These are phyloP conservation scores for Epistrophe eligans DNA, from an alignment of 2,888 invertebrate species.

Conservation along the genomic window DNA sequence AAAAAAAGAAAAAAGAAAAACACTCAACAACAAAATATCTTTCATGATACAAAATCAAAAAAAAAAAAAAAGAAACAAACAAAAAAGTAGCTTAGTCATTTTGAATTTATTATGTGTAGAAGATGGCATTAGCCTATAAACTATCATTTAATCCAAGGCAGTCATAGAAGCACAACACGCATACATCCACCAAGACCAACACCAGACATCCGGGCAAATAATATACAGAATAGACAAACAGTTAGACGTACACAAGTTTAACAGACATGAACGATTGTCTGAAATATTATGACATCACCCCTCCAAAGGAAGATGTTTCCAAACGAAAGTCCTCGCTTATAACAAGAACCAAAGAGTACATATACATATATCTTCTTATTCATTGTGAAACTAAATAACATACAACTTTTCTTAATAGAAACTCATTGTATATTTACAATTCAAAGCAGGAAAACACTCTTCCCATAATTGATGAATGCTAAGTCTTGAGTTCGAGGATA, in stretches of 20 bases:
- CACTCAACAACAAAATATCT: slow-evolving; percentile 47
- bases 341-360: background rate
- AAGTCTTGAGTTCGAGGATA: slow-evolving; percentile 17
- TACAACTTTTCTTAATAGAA: slow-evolving; percentile 64
- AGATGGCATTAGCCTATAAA: slow-evolving; percentile 67
- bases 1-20: slow-evolving; percentile 5
- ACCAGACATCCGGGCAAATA: slow-evolving; percentile 63
- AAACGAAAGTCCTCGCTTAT: background rate
- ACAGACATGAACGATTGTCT: slow-evolving; percentile 67
- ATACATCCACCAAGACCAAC: background rate
- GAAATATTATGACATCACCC: slow-evolving; percentile 34
- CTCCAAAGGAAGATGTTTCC: slow-evolving; percentile 19
- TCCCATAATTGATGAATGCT: slow-evolving; percentile 18
- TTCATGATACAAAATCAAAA: slow-evolving; percentile 47
- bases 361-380: background rate
- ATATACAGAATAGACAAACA: background rate
- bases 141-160: slow-evolving; percentile 63
- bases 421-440: slow-evolving; percentile 71
- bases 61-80: slow-evolving; percentile 1
- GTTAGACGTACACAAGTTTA: slow-evolving; percentile 31
- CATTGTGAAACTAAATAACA: slow-evolving; percentile 11
- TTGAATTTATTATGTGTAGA: slow-evolving; percentile 70
- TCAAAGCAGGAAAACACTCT: slow-evolving; percentile 57
- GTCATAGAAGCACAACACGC: background rate
- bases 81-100: slow-evolving; percentile 35